Base-by-base conservation (phyloP, 2,797 vertebrate genomes). In the Fistularia tabacaria region DNA sequence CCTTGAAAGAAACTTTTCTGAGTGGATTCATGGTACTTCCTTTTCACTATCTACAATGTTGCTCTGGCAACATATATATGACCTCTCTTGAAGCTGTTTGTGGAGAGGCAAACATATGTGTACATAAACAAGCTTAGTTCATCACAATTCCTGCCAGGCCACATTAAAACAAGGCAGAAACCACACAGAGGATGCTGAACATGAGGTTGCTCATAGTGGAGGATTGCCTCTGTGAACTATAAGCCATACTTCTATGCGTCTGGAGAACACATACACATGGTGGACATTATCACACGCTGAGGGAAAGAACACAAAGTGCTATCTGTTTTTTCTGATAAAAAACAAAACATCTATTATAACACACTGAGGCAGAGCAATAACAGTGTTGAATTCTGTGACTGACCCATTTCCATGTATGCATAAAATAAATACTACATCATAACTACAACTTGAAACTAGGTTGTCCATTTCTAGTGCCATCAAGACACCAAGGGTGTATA, bases 1-100 rank as follows among this genome's bases (percentile, higher is more conserved):
- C 73, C 64, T 72, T 64, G 55, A 78, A 84, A 79, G 71, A 42
- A 6, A 38, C 71, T 69, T 66, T 59, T 57, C 62, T 79, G 56
- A 62, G 36, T 56, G 51, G 62, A 52, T 58, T 79, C 57, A 55
- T 36, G 40, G 48, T 68, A 49, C 73, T 78, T 84, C 68, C 68
- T 64, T 63, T 74, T 50, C 53, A 39, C 54, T 52, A 51, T 65
- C 59, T 65, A 37, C 52, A 45, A 38, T 25, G 62, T 80, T 41
- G 49, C 55, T 66, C 53, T 59, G 64, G 82, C 51, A 75, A 79
- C 79, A 68, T 71, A 51, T 49, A 70, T 46, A 64, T 57, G 63
- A 69, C 70, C 66, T 51, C 49, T 49, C 56, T 66, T 14, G 15
- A 65, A 65, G 43, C 49, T 62, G 60, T 37, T 49, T 46, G 47